Percentiles rank a stretch among this genome's conserved stretches.
Evolutionary conservation across 2,888 invertebrate species (phyloP).

Genomic region (Cloeon dipterum): DNA sequence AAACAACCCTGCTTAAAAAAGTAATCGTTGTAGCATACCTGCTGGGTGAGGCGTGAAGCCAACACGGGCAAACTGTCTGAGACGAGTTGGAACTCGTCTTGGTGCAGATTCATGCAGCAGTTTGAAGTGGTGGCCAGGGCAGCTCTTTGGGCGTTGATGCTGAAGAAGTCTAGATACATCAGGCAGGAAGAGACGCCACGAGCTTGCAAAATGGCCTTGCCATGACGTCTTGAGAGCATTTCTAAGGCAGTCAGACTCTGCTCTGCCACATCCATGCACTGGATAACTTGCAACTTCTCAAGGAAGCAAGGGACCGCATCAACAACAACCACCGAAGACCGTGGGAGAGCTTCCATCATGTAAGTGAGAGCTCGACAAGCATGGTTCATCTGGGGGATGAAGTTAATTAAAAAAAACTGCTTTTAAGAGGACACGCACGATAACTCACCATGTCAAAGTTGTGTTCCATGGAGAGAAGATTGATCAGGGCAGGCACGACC

Average conservation of each 20-base stretch:
- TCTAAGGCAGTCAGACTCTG: slow-evolving; percentile 93
- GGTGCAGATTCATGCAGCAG: slow-evolving; percentile 83
- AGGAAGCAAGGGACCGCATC: slow-evolving; percentile 94
- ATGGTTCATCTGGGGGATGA: slow-evolving; percentile 75
- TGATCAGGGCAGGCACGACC: slow-evolving; percentile 86
- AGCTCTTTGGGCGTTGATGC: slow-evolving; percentile 90
- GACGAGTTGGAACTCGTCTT: slow-evolving; percentile 86
- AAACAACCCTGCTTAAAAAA: no score
- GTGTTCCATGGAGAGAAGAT: slow-evolving; percentile 83
- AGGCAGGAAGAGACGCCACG: slow-evolving; percentile 90
- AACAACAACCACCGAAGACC: slow-evolving; percentile 87
- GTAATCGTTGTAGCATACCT: slow-evolving; percentile 12
- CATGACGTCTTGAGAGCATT: slow-evolving; percentile 87
- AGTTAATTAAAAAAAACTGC: no score
- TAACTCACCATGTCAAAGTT: slow-evolving; percentile 89
- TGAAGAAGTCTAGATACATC: slow-evolving; percentile 95
- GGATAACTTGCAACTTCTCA: slow-evolving; percentile 91
- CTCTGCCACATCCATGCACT: slow-evolving; percentile 99
- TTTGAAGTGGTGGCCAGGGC: slow-evolving; percentile 93
- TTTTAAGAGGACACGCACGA: no score
- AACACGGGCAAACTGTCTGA: slow-evolving; percentile 68
- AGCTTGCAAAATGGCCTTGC: slow-evolving; percentile 86
- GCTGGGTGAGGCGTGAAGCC: slow-evolving; percentile 35
- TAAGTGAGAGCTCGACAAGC: slow-evolving; percentile 95
- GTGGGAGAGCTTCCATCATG: slow-evolving; percentile 95